Base-by-base conservation (phyloP, 2,797 vertebrate genomes). In the Ataeniobius toweri region DNA sequence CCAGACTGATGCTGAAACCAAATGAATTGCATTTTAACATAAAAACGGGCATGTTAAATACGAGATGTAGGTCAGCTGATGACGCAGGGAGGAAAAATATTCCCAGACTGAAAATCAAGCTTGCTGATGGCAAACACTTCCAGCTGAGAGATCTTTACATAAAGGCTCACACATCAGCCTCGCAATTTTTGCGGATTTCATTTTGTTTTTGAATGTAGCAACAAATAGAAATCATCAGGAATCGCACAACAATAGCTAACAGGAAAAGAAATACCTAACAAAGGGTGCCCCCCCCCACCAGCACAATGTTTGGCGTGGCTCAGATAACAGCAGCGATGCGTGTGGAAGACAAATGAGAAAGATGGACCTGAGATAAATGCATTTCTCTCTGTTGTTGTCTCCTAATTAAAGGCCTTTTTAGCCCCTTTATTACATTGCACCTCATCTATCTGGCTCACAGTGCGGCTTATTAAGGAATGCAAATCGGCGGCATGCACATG, bases 41-140 rank as follows among this genome's bases (percentile, higher is more conserved):
- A 77, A 82, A 89, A 91, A 80, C 2, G 39, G 3, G 74, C 70
- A 83, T 81, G 87, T 90, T 84, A 85, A 91, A 85, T 69, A 72
- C 58, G 24, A 81, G 89, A 93, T 93, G 90, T 93, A 94, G 92
- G 93, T 93, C 93, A 92, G 80, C 79, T 83, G 71, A 10, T 88
- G 88, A 89, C 74, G 90, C 86, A 86, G 80, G 74, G 77, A 83
- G 76, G 59, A 83, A 91, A 89, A 89, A 83, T 69, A 69, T 88
- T 84, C 83, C 87, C 74, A 77, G 88, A 78, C 83, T 87, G 72
- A 63, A 86, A 89, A 90, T 80, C 74, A 75, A 76, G 80, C 77
- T 83, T 48, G 65, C 80, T 71, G 85, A 88, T 73, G 78, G 81
- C 14, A 41, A 61, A 36, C 1, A 86, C 88, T 84, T 88, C 79